Evolutionary conservation across 2,888 invertebrate species (phyloP), one percentile per base, ranked within the genome.

Genomic region (Lamellibrachia satsuma): DNA sequence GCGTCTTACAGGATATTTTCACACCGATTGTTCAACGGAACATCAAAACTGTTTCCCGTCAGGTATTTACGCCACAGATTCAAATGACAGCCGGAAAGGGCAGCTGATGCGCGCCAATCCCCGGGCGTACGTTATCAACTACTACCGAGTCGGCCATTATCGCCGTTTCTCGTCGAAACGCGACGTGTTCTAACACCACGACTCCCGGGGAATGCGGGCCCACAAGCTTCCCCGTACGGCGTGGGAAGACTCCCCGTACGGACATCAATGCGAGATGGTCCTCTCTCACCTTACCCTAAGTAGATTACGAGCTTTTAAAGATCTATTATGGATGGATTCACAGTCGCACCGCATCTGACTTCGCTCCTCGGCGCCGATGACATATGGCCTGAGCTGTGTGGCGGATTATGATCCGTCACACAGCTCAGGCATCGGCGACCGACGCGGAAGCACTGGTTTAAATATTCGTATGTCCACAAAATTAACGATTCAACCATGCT

Each of bases 301-400:
- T 22, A 75, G 75, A 75, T 75, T 75, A 75, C 75, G 75, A 75
- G 75, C 75, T 75, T 75, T 75, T 75, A 75, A 75, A 75, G 75
- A 75, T 75, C 75, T 75, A 75, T 75, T 75, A 75, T 75, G 15
- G 75, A 75, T 75, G 75, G 75, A 75, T 22, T 75, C n/a, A 75
- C 75, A 22, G 75, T 75, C 75, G 75, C 15, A 75, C 15, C 15
- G 75, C 75, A 75, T 75, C n/a, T 75, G 75, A 75, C 75, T 22
- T 75, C 22, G 75, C 75, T 15, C 15, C 75, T 75, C 75, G 15
- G 75, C 75, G 75, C 75, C n/a, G 75, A 75, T 75, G 75, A 1
- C 22, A n/a, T 15, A 22, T 6, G 75, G 22, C 75, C 15, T 75
- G n/a, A 22, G 75, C 75, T n/a, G n/a, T 22, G 22, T 75, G 6